Base-by-base conservation (phyloP, 2,888 invertebrate species). In the Bombyx huttoni region DNA sequence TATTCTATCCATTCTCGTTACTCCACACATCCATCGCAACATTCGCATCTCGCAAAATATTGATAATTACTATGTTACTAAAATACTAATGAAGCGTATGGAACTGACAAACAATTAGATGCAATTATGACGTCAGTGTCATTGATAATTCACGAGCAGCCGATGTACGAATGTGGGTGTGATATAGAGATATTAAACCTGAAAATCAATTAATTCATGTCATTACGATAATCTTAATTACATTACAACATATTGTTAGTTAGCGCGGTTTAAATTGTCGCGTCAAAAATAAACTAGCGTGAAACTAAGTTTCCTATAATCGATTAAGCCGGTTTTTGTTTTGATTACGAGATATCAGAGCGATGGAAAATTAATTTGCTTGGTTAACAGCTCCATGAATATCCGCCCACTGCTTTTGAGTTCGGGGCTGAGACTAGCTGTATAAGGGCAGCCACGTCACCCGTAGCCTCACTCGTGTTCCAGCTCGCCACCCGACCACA, bases 391-490 rank as follows among this genome's bases (percentile, higher is more conserved):
- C 74, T 70, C 70, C 68, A 54, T 67, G 63, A 34, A 68, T 49
- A 56, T 72, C 83, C 83, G 78, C 80, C 82, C 75, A 83, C 84
- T 52, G 73, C 57, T 62, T 68, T 64, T 57, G 60, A 57, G 64
- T 62, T 62, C 62, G 70, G 71, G 73, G 70, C 65, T 70, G 67
- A 66, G 40, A 40, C 40, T 10, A 73, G 62, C 65, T 55, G 75
- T 86, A 86, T 84, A 85, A 85, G 84, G 80, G 79, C 75, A 58
- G 67, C 54, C 56, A 68, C 67, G 69, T 56, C 60, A 63, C 67
- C 58, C 54, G 63, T 55, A 56, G 64, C 63, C 65, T 70, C 85
- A 85, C 68, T 86, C 82, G 83, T 77, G 81, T 64, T 65, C 55
- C 60, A 61, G 64, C 61, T 67, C 73, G 83, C 81, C 80, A 66